Conservation (phyloP, 2,113 vertebrate genomes). For the Otocyon megalotis region DNA sequence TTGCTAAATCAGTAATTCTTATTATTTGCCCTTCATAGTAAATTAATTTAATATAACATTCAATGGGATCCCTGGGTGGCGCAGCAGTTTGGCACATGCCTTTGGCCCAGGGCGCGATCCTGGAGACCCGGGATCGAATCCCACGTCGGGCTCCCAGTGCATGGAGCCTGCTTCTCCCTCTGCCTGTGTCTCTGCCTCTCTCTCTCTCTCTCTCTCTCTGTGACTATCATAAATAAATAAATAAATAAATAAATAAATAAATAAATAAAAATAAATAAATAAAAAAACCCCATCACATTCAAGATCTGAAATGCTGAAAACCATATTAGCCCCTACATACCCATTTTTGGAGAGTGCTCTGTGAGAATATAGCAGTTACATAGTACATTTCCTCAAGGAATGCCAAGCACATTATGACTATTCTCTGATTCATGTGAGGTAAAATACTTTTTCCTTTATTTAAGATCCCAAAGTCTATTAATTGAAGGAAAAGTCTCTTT, state of each 20-base stretch:
- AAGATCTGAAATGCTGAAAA: neutral
- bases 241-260: no score
- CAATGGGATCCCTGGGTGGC: no score
- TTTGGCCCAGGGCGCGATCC: no score
- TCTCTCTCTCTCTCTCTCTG: no score
- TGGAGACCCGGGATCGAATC: no score
- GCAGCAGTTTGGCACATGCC: no score
- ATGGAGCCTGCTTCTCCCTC: no score
- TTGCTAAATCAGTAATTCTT: conserved; percentile 7
- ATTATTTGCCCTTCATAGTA: neutral
- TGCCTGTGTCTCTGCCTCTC: no score
- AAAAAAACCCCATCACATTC: neutral
- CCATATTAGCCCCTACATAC: neutral
- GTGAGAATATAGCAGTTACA: neutral
- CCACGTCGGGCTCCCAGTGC: no score
- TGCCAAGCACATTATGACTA: neutral
- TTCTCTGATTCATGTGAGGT: neutral
- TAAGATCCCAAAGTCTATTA: neutral
- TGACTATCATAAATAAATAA: no score
- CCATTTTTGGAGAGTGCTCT: neutral
- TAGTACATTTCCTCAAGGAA: neutral
- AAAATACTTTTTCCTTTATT: neutral
- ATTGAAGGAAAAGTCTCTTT: neutral
- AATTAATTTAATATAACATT: conserved; percentile 37
- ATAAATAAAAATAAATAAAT: no score